These are phyloP conservation scores for Oryzaephilus surinamensis DNA, from an alignment of 1,140 invertebrate genomes.

Conservation along the genomic window DNA sequence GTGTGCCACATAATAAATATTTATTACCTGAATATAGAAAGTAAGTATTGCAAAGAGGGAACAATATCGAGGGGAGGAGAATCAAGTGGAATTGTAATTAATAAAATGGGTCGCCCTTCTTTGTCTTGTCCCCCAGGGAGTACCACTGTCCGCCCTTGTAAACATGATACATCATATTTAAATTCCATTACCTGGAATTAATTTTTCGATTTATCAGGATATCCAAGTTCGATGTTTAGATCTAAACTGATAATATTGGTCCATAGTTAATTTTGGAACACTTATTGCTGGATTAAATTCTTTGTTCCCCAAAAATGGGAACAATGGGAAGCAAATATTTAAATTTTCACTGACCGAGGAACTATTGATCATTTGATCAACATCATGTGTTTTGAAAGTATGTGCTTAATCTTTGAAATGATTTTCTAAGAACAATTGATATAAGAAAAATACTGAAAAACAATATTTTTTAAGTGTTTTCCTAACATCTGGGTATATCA, in stretches of 20 bases:
- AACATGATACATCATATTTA: slow-evolving; percentile 43
- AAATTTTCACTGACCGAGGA: too few relatives aligned
- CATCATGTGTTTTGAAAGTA: too few relatives aligned
- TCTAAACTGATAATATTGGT: slow-evolving; percentile 1
- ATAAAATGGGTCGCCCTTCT: slow-evolving; percentile 49
- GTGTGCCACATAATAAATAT: too few relatives aligned
- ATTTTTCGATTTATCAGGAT: background rate
- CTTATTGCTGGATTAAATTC: background rate
- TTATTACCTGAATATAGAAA: slow-evolving; percentile 51
- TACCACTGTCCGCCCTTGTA: slow-evolving; percentile 36
- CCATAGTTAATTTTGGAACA: background rate
- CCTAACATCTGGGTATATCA: too few relatives aligned
- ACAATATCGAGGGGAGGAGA: slow-evolving; percentile 43
- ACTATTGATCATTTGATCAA: too few relatives aligned
- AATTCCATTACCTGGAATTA: slow-evolving; percentile 29
- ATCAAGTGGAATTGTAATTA: slow-evolving; percentile 50
- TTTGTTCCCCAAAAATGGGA: background rate
- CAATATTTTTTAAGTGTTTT: too few relatives aligned
- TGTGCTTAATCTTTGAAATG: too few relatives aligned
- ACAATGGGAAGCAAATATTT: too few relatives aligned
- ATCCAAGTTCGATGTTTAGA: background rate
- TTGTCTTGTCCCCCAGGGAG: slow-evolving; percentile 53
- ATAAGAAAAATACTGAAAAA: too few relatives aligned
- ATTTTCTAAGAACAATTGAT: too few relatives aligned
- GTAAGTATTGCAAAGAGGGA: slow-evolving; percentile 46